Base-by-base conservation (phyloP, 2,797 vertebrate species). In the Epinephelus coioides region DNA sequence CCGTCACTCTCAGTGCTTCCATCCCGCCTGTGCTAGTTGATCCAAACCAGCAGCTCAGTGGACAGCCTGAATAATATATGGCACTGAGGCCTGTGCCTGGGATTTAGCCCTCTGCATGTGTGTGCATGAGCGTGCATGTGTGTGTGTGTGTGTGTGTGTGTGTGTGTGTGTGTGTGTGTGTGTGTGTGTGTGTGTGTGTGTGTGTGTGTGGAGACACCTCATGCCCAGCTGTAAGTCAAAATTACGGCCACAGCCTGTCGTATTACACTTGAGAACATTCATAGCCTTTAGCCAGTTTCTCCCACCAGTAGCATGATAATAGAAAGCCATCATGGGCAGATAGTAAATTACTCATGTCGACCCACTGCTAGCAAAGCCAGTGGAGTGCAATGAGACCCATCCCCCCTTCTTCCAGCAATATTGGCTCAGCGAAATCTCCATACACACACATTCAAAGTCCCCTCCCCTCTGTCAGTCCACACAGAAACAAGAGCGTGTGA, bases 1-100 rank as follows among this genome's bases (percentile, higher is more conserved):
- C 4, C 0, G 13, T 69, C 68, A 9, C 65, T 67, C 17, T 62
- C 53, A 1, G 23, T n/a, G 69, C 61, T 44, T 61, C 69, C 70
- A n/a, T 47, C 51, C 46, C 57, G 57, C 73, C 55, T 66, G 47
- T 76, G 82, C 73, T 66, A 19, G 80, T 19, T 81, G 77, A 90
- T 77, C 84, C 84, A 76, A 60, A 86, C 44, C 79, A 82, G 69
- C 73, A 49, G 15, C 78, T 72, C 40, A 53, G 59, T 44, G 63
- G 56, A 56, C 34, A 27, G 50, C 49, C 82, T 94, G 85, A 95
- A 95, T 94, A 94, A 94, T 93, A 78, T 78, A 93, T 93, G 73
- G 60, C 68, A 21, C 69, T 40, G 55, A 64, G 82, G 76, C 75
- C 83, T 78, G 70, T 79, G 78, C 43, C 46, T 55, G 69, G 81